Base-by-base conservation (phyloP, 2,797 vertebrate species). In the Onychomys torridus region DNA sequence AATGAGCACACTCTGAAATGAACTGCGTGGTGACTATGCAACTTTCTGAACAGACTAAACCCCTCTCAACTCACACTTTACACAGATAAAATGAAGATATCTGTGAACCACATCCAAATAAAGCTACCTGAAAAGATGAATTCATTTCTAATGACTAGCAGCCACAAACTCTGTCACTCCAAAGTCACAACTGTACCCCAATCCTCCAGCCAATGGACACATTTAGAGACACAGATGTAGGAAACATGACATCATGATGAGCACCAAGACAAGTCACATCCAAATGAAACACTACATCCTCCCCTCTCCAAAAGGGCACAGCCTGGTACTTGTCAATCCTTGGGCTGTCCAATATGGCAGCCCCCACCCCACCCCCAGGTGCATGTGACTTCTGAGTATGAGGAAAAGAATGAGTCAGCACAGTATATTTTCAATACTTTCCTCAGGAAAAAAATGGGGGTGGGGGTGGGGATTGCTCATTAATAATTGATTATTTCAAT, bases 381-480 rank as follows among this genome's bases (percentile, higher is more conserved):
- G 67, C 0, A 0, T 0, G 17, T 5, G 19, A 10, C 57, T 14
- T 23, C 4, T 0, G 23, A 86, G 40, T 8, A 4, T 43, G 63
- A 37, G 46, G 88, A 89, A 2, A 89, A 2, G 8, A 5, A 52
- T 2, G 13, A 32, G 3, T 67, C 43, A 19, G 29, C 57, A 88
- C 0, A 6, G 59, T 49, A 7, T 32, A 37, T 6, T 67, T 81
- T 46, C 83, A 96, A 79, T 63, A 21, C 23, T 29, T 40, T 19
- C 21, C 34, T 40, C 32, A 27, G 3, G 1, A 65, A 78, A 23
- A 29, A 65, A 29, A 46, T n/a, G n/a, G n/a, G n/a, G n/a, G 27
- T 9, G 17, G 25, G 43, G 52, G 81, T 10, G 25, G 43, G 52
- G 81, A n/a, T 4, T 49, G 23, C 27, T 91, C 43, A 23, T 90